Base-by-base conservation (phyloP, 2,113 vertebrate species). In the Gallinago paraguaiae region DNA sequence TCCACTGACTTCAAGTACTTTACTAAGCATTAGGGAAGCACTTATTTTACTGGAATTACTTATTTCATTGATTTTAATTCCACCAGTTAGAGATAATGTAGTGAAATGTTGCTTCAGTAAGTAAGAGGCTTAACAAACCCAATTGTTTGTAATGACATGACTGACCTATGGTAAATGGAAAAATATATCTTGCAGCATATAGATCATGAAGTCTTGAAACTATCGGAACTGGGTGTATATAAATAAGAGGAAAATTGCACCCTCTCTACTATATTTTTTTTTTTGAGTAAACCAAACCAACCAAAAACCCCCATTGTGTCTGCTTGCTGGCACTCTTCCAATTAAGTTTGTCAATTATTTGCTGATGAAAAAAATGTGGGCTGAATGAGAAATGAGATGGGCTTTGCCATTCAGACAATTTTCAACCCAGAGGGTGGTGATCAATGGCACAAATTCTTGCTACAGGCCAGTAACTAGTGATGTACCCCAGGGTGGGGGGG, bases 241-340 rank as follows among this genome's bases (percentile, higher is more conserved):
- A 80, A 80, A 50, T 28, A 41, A 70, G 8, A 56, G 10, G 8
- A 79, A 79, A 71, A 56, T 17, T 70, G 3, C 72, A 18, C 13
- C 39, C 19, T 46, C 7, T 25, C 7, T 46, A 33, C 20, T 63
- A 13, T 25, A 8, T 33, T 56, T 56, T 56, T 33, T 37, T 56
- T 71, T 68, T n/a, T 68, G 14, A 71, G 50, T 60, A 65, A 70
- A 65, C 10, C 22, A 43, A 59, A 24, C 6, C 17, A 60, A 17
- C 5, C 22, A 39, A 33, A 59, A 69, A 37, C 1, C 3, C 4
- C 2, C 4, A 33, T 30, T n/a, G 16, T 35, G 2, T 54, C 20
- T 72, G 20, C 17, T 27, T 64, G 6, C 27, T 91, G 51, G 7
- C 54, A 54, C 12, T 48, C 10, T 74, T 82, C 17, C 37, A 31